phyloP scores from a whole-genome alignment of 1,140 invertebrate species.

The Condylostylus longicornis region DNA sequence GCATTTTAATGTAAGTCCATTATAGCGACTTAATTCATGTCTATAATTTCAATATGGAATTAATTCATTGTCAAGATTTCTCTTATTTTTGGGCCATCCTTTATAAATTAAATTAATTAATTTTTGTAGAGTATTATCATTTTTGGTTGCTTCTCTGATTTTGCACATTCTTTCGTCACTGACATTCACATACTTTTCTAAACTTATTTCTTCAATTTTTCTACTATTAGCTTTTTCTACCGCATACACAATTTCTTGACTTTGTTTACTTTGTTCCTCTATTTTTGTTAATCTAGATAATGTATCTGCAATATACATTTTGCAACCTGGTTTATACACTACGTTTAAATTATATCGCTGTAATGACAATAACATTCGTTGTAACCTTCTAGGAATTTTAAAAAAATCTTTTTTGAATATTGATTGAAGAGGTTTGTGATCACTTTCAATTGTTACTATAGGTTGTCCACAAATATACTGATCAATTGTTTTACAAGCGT shows the following conservation, averaged over 20 bases:
- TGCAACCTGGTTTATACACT: not conserved
- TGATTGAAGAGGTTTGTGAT: conserved; percentile 33
- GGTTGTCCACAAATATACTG: conserved; percentile 14
- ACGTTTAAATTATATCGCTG: no score
- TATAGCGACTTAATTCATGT: not conserved
- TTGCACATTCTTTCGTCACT: no score
- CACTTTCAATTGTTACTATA: conserved; percentile 26
- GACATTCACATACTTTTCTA: no score
- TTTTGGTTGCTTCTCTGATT: not conserved
- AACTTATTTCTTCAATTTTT: no score
- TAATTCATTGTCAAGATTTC: not conserved
- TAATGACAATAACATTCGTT: conserved; percentile 7
- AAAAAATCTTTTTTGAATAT: conserved; percentile 32
- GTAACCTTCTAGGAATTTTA: conserved; percentile 21
- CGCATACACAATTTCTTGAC: not conserved
- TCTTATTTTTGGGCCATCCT: conserved; percentile 1
- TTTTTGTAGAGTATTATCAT: not conserved
- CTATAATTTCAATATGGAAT: not conserved
- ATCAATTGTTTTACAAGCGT: conserved; percentile 20
- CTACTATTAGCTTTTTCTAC: no score
- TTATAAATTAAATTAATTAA: not conserved
- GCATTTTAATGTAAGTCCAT: not conserved
- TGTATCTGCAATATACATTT: not conserved
- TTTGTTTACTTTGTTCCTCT: not conserved
- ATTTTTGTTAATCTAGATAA: not conserved